Evolutionary conservation across 92 coral and sea anemone species (phyloP).

Genomic region (Paragorgia papillata): DNA sequence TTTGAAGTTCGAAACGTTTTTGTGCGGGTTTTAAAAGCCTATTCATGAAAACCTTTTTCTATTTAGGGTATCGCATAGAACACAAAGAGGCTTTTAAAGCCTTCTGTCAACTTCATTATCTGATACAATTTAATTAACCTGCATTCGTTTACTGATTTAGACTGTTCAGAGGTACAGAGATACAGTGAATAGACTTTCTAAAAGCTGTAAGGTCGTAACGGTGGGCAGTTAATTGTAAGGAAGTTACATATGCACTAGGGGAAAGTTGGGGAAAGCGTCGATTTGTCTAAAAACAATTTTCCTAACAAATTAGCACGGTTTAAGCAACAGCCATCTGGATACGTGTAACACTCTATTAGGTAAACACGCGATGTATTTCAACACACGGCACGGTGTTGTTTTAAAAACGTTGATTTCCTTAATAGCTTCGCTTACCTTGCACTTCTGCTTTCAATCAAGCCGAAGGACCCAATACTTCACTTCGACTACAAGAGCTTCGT

Average conservation of each 20-base stretch:
- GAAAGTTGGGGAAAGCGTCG: too few relatives aligned
- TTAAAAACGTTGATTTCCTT: neutral
- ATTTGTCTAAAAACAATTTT: neutral
- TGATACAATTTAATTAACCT: conserved; percentile 36
- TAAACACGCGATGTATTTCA: conserved; percentile 9
- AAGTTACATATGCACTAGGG: too few relatives aligned
- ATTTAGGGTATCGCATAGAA: neutral
- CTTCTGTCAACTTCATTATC: conserved; percentile 19
- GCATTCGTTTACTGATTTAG: too few relatives aligned
- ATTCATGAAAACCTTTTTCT: neutral
- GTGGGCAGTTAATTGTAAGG: too few relatives aligned
- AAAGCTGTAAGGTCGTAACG: too few relatives aligned
- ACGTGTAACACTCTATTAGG: neutral
- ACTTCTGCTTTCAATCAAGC: neutral
- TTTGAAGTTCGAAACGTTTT: neutral
- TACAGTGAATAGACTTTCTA: too few relatives aligned
- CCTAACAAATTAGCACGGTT: conserved; percentile 25
- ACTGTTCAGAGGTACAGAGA: too few relatives aligned
- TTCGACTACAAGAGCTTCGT: neutral
- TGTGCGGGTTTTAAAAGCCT: neutral
- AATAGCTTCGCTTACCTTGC: conserved; percentile 13
- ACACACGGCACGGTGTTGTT: conserved; percentile 13
- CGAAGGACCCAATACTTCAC: neutral
- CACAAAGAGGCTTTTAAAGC: neutral
- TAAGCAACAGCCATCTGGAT: neutral